Evolutionary conservation across 2,888 invertebrate genomes (phyloP), one percentile per base, ranked within the genome.

Genomic region (Coremacera marginata): DNA sequence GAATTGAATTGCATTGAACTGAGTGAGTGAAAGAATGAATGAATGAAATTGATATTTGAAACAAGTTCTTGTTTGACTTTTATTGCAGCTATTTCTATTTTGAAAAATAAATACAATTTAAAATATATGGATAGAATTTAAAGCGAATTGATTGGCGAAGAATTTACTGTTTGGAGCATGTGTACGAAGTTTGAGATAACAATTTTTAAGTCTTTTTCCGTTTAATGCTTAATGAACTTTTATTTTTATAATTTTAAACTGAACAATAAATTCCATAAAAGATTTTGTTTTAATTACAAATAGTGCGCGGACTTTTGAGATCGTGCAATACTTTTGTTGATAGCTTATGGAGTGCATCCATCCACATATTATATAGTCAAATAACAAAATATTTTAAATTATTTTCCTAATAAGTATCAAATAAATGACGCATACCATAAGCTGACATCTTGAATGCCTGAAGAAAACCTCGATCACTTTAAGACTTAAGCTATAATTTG

Each of bases 1-100:
- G 27, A 72, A 72, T 72, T 60, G 27, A 70, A 70, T 70, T 55
- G 70, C 19, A 62, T 44, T 72, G 62, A 72, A 60, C 16, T 60
- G 37, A 60, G 27, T 37, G n/a, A 57, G 7, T 27, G 57, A 37
- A 57, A 14, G 70, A 22, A 70, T 67, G 19, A 52, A 52, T 22
- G 70, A 52, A 70, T 14, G 14, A 52, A 52, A 31, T 14, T 52
- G 51, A 70, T 25, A 52, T n/a, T 16, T 52, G 16, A 16, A n/a
- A 37, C 51, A 70, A 19, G 67, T 16, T 44, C 9, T 19, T 22
- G 44, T 49, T 31, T n/a, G 63, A 63, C 31, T 63, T 31, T 55
- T 55, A 55, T 55, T 16, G 27, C 22, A 60, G 11, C n/a, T 25
- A 63, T 63, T 16, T 63, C 31, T 63, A 14, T 31, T 31, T 63